phyloP scores from a whole-genome alignment of 2,888 invertebrate genomes.

The Oasisia sp. region DNA sequence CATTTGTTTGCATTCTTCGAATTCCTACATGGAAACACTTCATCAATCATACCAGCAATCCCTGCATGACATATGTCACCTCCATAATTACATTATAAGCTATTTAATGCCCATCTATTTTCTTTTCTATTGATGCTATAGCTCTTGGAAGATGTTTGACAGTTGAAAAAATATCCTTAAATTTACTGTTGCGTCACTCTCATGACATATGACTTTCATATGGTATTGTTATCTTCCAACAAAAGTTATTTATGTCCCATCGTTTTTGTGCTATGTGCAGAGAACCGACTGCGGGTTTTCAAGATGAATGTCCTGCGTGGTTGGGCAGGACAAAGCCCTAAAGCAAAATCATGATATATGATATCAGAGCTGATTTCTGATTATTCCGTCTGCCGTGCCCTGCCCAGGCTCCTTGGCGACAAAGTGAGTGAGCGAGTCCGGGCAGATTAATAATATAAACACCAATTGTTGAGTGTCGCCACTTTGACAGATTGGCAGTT shows the following conservation, averaged over 20 bases:
- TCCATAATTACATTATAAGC: not conserved
- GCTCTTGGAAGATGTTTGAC: not conserved
- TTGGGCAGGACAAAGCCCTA: not conserved
- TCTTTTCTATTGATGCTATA: not conserved
- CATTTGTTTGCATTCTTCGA: too few relatives aligned
- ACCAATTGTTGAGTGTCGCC: not conserved
- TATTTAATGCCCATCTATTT: not conserved
- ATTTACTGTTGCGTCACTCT: not conserved
- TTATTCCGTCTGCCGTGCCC: not conserved
- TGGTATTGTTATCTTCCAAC: not conserved
- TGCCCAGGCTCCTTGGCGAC: not conserved
- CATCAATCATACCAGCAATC: not conserved
- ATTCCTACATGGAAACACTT: not conserved
- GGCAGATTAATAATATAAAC: not conserved
- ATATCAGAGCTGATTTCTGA: not conserved
- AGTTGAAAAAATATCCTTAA: not conserved
- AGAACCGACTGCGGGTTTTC: not conserved
- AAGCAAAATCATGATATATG: not conserved
- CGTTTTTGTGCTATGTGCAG: not conserved
- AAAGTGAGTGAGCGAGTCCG: not conserved
- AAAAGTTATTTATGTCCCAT: not conserved
- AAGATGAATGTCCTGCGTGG: not conserved
- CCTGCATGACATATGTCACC: not conserved
- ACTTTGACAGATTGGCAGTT: slow-evolving; percentile 12
- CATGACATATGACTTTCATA: not conserved